Conservation (phyloP, 2,797 vertebrate species). For the Enteromius unitaeniatus region DNA sequence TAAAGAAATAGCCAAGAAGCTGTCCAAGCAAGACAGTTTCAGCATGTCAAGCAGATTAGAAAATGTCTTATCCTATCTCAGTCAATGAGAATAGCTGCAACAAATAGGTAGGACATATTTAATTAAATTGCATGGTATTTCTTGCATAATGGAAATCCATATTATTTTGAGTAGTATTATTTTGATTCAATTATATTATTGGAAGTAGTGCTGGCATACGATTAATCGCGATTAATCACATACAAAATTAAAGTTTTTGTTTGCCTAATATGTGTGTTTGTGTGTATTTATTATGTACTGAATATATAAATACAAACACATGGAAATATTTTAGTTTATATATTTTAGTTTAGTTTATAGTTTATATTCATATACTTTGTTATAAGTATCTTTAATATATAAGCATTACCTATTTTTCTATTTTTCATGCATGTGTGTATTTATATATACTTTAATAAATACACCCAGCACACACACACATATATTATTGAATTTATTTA, state of each 20-base stretch:
- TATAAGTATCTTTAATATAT: too few relatives aligned
- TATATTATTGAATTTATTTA: not conserved
- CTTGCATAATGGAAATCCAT: not conserved
- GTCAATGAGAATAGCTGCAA: not conserved
- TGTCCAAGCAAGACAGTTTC: constrained; percentile 3
- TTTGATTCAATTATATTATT: not conserved
- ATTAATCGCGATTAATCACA: not conserved
- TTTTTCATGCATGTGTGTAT: too few relatives aligned
- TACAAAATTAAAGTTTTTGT: too few relatives aligned
- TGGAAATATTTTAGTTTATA: too few relatives aligned
- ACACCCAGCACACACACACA: too few relatives aligned
- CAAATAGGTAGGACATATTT: not conserved
- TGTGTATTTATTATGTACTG: too few relatives aligned
- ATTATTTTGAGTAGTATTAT: not conserved
- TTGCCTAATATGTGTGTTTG: too few relatives aligned
- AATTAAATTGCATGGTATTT: not conserved
- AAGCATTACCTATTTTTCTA: too few relatives aligned
- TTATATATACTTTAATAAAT: too few relatives aligned
- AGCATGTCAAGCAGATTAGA: not conserved
- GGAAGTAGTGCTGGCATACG: not conserved
- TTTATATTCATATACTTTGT: too few relatives aligned
- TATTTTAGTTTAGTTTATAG: too few relatives aligned
- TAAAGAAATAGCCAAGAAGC: not conserved
- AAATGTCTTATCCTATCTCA: not conserved
- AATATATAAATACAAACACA: too few relatives aligned